phyloP scores from a whole-genome alignment of 2,888 invertebrate species.

The Polymixis lichenea region DNA sequence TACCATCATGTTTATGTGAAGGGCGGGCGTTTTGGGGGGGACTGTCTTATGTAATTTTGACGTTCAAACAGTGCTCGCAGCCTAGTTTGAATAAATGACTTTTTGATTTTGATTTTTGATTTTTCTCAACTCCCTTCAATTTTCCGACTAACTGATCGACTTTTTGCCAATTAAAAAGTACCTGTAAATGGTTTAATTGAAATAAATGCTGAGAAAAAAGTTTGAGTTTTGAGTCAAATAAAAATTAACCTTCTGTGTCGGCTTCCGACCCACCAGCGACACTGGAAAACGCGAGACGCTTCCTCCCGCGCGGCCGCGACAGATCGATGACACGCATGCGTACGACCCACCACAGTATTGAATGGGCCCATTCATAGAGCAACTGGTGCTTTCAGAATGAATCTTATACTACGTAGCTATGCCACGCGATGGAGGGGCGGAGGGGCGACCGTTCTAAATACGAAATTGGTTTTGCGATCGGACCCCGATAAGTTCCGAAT shows the following conservation, averaged over 20 bases:
- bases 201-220: too few relatives aligned
- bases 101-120: too few relatives aligned
- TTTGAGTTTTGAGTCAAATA: too few relatives aligned
- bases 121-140: neutral
- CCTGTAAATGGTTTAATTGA: too few relatives aligned
- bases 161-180: too few relatives aligned
- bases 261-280: conserved; percentile 29
- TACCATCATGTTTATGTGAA: too few relatives aligned
- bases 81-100: too few relatives aligned
- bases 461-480: conserved; percentile 62
- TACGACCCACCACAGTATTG: conserved; percentile 76
- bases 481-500: conserved; percentile 49
- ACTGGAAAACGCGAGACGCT: conserved; percentile 65
- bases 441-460: conserved; percentile 48
- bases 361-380: conserved; percentile 85
- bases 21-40: too few relatives aligned
- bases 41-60: too few relatives aligned
- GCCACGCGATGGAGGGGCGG: conserved; percentile 63
- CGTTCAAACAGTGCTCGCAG: too few relatives aligned
- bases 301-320: conserved; percentile 65
- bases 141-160: too few relatives aligned
- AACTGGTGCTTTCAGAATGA: conserved; percentile 85
- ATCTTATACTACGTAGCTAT: conserved; percentile 69
- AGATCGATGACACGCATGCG: conserved; percentile 83
- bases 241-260: conserved; percentile 40